Conservation (phyloP, 2,113 vertebrate genomes). For the Eulemur macaco region DNA sequence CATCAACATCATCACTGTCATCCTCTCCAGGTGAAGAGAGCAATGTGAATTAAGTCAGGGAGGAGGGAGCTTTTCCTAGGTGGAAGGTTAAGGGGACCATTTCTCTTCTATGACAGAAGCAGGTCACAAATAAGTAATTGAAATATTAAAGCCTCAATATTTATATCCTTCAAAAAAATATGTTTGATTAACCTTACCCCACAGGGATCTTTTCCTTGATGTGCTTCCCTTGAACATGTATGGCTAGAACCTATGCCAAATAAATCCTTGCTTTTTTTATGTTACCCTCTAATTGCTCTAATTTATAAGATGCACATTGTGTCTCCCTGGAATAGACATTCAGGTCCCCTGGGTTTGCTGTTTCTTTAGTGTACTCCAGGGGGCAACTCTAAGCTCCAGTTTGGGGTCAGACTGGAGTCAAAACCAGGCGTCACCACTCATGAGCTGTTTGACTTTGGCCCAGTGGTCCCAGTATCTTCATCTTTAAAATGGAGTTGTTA, state of each 20-base stretch:
- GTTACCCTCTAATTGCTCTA: constrained; percentile 40
- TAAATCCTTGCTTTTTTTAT: constrained; percentile 4
- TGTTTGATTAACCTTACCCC: constrained; percentile 31
- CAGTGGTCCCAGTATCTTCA: background rate
- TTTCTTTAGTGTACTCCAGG: background rate
- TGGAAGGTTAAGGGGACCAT: background rate
- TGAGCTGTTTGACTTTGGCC: background rate
- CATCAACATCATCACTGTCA: background rate
- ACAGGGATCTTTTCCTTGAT: background rate
- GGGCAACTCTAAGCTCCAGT: background rate
- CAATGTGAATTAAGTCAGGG: background rate
- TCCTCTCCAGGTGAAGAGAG: background rate
- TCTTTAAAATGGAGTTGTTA: background rate
- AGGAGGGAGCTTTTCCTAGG: background rate
- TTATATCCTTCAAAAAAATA: constrained; percentile 47
- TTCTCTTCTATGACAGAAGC: constrained; percentile 47
- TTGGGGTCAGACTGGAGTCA: background rate
- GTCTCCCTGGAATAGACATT: background rate
- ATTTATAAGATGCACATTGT: background rate
- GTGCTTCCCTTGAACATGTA: background rate
- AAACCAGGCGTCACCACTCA: background rate
- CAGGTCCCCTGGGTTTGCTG: background rate
- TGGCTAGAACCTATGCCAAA: background rate
- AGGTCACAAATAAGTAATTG: constrained; percentile 47
- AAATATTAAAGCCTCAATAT: constrained; percentile 61